Evolutionary conservation across 2,113 vertebrate species (phyloP).

Genomic region (Pavo muticus): DNA sequence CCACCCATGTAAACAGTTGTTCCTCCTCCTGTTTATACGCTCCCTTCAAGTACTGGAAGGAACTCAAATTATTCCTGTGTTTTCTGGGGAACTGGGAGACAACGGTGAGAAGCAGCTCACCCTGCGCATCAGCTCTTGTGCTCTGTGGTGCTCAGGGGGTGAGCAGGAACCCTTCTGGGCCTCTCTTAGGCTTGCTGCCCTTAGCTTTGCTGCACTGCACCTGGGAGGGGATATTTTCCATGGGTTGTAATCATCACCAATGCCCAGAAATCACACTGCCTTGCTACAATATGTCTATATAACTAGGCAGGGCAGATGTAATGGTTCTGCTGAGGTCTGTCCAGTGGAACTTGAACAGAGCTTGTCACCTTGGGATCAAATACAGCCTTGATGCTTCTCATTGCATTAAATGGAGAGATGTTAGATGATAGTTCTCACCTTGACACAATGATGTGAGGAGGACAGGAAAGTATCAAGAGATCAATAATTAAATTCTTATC

Average conservation of each 20-base stretch:
- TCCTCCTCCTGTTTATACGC: too few relatives aligned
- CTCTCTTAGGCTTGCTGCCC: slow-evolving; percentile 26
- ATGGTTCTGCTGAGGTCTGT: background rate
- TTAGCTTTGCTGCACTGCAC: background rate
- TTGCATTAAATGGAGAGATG: background rate
- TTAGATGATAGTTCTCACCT: background rate
- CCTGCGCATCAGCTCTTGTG: slow-evolving; percentile 26
- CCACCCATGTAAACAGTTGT: too few relatives aligned
- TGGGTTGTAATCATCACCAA: background rate
- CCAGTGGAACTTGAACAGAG: background rate
- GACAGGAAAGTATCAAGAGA: background rate
- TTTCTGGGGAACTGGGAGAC: slow-evolving; percentile 58
- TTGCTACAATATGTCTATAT: background rate
- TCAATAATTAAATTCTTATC: background rate
- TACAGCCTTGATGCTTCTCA: background rate
- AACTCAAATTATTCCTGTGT: slow-evolving; percentile 64
- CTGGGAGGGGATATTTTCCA: background rate
- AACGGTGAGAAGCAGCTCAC: slow-evolving; percentile 3
- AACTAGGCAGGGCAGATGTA: background rate
- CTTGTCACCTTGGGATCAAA: background rate
- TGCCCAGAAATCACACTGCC: background rate
- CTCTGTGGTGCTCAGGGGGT: background rate
- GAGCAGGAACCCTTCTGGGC: background rate
- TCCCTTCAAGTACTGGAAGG: too few relatives aligned
- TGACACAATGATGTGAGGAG: background rate